Base-by-base conservation (phyloP, 2,113 vertebrate species). In the Calyptommatus sinebrachiatus region DNA sequence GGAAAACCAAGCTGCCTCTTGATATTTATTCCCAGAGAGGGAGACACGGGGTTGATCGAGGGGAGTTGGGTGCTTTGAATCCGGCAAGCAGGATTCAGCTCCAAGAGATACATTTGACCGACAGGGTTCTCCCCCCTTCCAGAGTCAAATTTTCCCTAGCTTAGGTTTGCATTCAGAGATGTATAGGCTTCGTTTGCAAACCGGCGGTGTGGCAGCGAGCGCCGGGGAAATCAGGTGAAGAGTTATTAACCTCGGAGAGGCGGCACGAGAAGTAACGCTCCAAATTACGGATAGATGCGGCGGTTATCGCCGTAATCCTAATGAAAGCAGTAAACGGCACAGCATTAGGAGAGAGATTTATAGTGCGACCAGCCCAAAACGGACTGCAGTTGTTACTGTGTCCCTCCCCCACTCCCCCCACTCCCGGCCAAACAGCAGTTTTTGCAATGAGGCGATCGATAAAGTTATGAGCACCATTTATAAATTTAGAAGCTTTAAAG, bases 301-400 rank as follows among this genome's bases (percentile, higher is more conserved):
- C 87, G 77, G 82, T 91, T 89, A 75, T 90, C 89, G 91, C 94
- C 79, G 68, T 92, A 91, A 90, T 94, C 91, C 92, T 95, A 95
- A 95, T 95, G 94, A 94, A 94, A 93, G 94, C 93, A 87, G 94
- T 92, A 92, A 94, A 93, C 93, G 82, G 91, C 66, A 22, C 74
- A 78, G 91, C 88, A 93, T 95, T 95, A 95, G 92, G 92, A 91
- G 92, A 81, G 92, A 93, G 93, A 95, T 95, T 96, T 94, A 96
- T 89, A 88, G 88, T 78, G 89, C 92, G 92, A 92, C 35, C 53
- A 26, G 89, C 91, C 92, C 91, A 91, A 92, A 93, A 91, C 92
- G 79, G 81, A 91, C 88, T 92, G 93, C 88, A 89, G 94, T 92
- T 90, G 92, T 90, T 94, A 92, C 93, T 24, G 16, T 4, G 1